Percentiles rank a stretch among this genome's conserved stretches.
phyloP scores from a whole-genome alignment of 1,140 invertebrate genomes.

The Uloborus diversus region DNA sequence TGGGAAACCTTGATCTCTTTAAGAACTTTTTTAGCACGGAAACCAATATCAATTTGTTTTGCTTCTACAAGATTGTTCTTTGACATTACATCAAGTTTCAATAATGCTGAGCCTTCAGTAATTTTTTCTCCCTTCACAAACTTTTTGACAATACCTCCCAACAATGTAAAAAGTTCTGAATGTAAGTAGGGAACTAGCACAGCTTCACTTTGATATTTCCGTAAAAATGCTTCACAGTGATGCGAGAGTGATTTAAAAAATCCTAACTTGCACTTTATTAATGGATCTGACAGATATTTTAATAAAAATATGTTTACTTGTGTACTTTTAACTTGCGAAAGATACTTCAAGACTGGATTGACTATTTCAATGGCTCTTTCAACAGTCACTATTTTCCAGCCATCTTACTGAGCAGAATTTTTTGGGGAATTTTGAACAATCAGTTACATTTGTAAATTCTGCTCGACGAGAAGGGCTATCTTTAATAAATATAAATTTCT shows the following conservation, averaged over 20 bases:
- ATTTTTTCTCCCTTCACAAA: neutral
- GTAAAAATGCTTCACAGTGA: neutral
- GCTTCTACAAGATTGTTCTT: neutral
- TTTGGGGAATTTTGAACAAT: neutral
- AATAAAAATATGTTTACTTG: neutral
- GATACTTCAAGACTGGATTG: neutral
- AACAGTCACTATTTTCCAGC: neutral
- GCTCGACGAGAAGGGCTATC: neutral
- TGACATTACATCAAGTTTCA: neutral
- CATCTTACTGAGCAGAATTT: neutral
- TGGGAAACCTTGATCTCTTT: neutral
- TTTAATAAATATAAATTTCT: neutral
- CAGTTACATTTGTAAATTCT: neutral
- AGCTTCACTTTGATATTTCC: neutral
- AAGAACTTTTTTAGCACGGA: neutral
- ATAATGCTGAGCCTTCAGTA: neutral
- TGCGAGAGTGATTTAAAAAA: neutral
- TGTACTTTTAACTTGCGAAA: neutral
- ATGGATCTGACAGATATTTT: neutral
- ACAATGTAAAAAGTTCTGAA: too few species aligned
- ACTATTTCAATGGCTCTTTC: neutral
- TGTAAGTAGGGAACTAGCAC: too few species aligned
- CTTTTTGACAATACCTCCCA: neutral
- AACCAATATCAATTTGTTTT: neutral
- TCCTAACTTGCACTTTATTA: neutral